Evolutionary conservation across 2,113 vertebrate genomes (phyloP), one percentile per base, ranked within the genome.

Genomic region (Shinisaurus crocodilurus): DNA sequence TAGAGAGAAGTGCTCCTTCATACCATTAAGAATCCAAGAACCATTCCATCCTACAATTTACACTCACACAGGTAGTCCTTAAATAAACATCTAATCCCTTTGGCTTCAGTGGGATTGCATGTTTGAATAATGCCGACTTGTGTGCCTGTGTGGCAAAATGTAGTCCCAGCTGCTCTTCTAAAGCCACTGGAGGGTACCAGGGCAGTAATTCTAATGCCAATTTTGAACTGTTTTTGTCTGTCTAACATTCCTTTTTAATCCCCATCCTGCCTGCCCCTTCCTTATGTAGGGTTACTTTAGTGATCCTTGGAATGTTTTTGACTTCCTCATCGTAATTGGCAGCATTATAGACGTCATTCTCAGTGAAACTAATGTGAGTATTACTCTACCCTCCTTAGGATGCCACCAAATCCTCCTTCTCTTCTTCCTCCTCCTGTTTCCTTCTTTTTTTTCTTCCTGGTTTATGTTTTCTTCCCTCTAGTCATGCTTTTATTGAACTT

Each of bases 261-360:
- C 98, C 97, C 98, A 94, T 98, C 97, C 98, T 97, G 97, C 98
- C 98, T 98, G 97, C 98, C 98, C 98, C 98, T 98, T 98, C 98
- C 98, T 97, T 98, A 97, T 99, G 97, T 99, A 99, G 99, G 99
- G 99, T 97, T 99, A 99, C 98, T 99, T 99, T 99, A 99, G 99
- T 99, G 99, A 99, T 98, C 99, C 99, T 97, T 99, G 99, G 99
- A 99, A 99, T 99, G 99, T 99, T 98, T 99, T 99, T 99, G 99
- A 99, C 98, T 99, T 99, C 99, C 99, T 99, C 98, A 99, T 99
- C 99, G 99, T 99, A 98, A 99, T 99, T 99, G 99, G 99, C 98
- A 99, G 99, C 99, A 98, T 99, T 97, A 99, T 99, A 98, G 99
- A 99, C 98, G 99, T 99, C 99, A 99, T 99, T 98, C 99, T 99